Evolutionary conservation across 2,797 vertebrate genomes (phyloP).

Genomic region (Heliangelus exortis): DNA sequence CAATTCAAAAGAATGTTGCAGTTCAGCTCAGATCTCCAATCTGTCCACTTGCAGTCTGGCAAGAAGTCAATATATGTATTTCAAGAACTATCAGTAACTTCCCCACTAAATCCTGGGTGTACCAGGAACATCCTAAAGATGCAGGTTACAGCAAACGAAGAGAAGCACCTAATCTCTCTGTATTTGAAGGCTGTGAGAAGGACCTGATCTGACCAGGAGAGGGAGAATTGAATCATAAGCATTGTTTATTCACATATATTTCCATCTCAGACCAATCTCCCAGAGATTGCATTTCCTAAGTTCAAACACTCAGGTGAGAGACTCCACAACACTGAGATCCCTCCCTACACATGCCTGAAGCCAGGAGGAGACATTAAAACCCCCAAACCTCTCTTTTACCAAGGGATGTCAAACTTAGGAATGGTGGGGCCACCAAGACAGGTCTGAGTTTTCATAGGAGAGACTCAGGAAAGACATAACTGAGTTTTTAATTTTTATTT

Average conservation of each 20-base stretch:
- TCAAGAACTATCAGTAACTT: conserved; percentile 39
- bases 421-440: neutral
- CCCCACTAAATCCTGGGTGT: conserved; percentile 1
- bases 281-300: neutral
- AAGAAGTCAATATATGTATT: conserved; percentile 57
- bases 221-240: conserved; percentile 52
- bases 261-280: conserved; percentile 10
- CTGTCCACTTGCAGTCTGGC: neutral
- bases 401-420: neutral
- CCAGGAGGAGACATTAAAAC: neutral
- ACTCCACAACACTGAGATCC: neutral
- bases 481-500: neutral
- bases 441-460: neutral
- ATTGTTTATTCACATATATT: conserved; percentile 30
- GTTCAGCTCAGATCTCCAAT: conserved; percentile 25
- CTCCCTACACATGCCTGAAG: neutral
- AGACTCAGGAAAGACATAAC: neutral
- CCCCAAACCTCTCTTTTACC: neutral
- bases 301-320: neutral
- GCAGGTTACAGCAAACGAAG: neutral
- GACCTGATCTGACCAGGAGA: conserved; percentile 64
- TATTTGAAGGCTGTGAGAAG: neutral
- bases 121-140: neutral
- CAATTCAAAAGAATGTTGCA: neutral
- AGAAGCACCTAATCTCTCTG: neutral